phyloP scores from a whole-genome alignment of 2,888 invertebrate genomes.

The Acleris literana region DNA sequence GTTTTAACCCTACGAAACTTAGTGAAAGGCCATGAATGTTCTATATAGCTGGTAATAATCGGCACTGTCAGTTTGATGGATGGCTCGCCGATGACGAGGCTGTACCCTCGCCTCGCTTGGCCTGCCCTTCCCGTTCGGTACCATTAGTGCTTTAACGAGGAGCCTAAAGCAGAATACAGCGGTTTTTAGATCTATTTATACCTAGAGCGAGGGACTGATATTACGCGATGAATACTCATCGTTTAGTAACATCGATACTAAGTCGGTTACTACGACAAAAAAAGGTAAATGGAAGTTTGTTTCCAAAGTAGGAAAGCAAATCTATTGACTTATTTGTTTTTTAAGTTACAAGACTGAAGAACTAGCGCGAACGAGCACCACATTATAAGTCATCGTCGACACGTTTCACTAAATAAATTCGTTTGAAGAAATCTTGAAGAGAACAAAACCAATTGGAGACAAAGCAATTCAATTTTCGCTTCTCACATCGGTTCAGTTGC shows the following conservation, averaged over 20 bases:
- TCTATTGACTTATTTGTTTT: background rate
- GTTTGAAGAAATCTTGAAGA: conserved; percentile 45
- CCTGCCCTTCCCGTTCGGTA: conserved; percentile 47
- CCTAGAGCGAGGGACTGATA: conserved; percentile 2
- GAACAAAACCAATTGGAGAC: conserved; percentile 50
- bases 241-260: background rate
- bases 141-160: conserved; percentile 47
- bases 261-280: no score
- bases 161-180: conserved; percentile 38
- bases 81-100: conserved; percentile 66
- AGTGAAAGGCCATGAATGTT: conserved; percentile 51
- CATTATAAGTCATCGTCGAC: conserved; percentile 33
- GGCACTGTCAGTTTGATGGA: conserved; percentile 74
- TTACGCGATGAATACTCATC: background rate
- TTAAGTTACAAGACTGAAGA: background rate
- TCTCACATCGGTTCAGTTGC: conserved; percentile 38
- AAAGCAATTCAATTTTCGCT: conserved; percentile 52
- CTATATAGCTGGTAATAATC: conserved; percentile 62
- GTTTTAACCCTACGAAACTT: conserved; percentile 54
- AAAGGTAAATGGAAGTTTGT: no score
- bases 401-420: conserved; percentile 49
- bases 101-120: conserved; percentile 45
- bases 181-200: background rate
- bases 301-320: no score
- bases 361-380: background rate